phyloP scores from a whole-genome alignment of 1,140 invertebrate species.

The Conus ventricosus region DNA sequence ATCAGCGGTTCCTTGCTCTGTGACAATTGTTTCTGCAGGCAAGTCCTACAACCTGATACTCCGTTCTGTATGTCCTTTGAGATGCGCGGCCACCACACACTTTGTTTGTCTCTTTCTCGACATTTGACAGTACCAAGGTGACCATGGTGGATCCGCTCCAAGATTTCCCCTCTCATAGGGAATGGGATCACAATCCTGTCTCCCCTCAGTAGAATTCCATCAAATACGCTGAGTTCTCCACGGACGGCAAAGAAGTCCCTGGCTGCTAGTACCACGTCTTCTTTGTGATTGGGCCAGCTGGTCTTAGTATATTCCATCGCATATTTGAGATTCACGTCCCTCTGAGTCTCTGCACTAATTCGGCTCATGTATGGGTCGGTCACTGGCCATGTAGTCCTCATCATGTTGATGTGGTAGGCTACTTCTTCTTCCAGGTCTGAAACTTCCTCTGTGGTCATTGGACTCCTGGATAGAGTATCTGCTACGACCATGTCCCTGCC shows the following conservation, averaged over 20 bases:
- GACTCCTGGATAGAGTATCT: slow-evolving; percentile 46
- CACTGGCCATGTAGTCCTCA: not conserved
- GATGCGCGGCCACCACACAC: not conserved
- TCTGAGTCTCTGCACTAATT: not conserved
- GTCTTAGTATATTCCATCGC: slow-evolving; percentile 8
- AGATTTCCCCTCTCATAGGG: no score
- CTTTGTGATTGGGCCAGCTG: slow-evolving; percentile 28
- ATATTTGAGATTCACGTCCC: not conserved
- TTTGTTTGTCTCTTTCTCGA: no score
- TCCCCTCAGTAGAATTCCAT: no score
- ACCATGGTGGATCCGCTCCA: no score
- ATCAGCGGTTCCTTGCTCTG: no score
- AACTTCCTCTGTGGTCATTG: not conserved
- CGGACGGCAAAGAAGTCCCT: not conserved
- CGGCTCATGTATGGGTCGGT: not conserved
- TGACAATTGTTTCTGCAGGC: no score
- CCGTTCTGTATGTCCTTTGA: no score
- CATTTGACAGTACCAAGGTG: no score
- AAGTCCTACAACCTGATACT: no score
- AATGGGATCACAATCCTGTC: no score
- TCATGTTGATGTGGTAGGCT: not conserved
- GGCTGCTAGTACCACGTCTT: not conserved
- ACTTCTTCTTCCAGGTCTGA: slow-evolving; percentile 26
- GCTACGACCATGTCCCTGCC: slow-evolving; percentile 47
- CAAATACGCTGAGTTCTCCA: no score